phyloP scores from a whole-genome alignment of 2,113 vertebrate genomes.

The Gallinago media region DNA sequence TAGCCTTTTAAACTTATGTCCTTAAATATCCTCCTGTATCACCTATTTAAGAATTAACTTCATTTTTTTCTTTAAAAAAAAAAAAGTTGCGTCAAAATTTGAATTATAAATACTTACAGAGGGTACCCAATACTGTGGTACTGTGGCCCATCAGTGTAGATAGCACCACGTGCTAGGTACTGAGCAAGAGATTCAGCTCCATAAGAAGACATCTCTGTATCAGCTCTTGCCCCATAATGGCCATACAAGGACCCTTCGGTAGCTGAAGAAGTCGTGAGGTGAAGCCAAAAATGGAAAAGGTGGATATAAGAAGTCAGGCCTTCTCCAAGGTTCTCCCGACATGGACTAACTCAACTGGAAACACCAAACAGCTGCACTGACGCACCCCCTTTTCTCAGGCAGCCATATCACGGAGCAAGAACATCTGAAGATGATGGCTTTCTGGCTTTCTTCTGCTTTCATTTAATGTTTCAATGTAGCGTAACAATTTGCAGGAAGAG shows the following conservation, averaged over 20 bases:
- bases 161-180: not conserved
- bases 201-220: not conserved
- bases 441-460: not conserved
- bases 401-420: not conserved
- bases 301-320: not conserved
- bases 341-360: not conserved
- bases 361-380: not conserved
- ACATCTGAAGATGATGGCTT: not conserved
- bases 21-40: not conserved
- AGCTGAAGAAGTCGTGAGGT: not conserved
- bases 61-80: not conserved
- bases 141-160: not conserved
- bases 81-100: not conserved
- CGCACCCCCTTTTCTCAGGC: not conserved
- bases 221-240: accelerated
- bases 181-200: not conserved
- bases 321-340: not conserved
- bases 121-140: not conserved
- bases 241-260: not conserved
- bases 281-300: not conserved
- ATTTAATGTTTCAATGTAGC: not conserved
- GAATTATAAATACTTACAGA: not conserved
- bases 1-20: not conserved
- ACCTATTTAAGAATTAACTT: not conserved
- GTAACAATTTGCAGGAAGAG: not conserved